Evolutionary conservation across 2,888 invertebrate species (phyloP).

Genomic region (Troilus luridus): DNA sequence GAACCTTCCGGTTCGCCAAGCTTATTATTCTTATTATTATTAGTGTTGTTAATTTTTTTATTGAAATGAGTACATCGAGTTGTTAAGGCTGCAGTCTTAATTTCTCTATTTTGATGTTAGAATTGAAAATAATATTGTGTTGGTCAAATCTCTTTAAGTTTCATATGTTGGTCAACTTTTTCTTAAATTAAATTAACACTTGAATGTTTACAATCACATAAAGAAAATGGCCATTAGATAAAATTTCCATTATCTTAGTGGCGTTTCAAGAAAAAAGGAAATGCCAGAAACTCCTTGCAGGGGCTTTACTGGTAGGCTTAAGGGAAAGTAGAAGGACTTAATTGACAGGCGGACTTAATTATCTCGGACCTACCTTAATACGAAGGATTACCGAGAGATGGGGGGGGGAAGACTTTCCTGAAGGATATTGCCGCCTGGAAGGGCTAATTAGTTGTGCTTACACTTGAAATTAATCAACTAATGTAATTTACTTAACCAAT

Average conservation of each 20-base stretch:
- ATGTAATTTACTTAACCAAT: not conserved
- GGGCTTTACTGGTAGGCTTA: conserved; percentile 7
- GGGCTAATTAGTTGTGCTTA: not conserved
- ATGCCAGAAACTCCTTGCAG: not conserved
- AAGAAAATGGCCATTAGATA: not conserved
- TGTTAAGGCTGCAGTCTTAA: too few species aligned
- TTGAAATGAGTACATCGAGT: too few species aligned
- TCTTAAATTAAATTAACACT: too few species aligned
- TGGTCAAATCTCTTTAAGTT: too few species aligned
- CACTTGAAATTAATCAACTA: not conserved
- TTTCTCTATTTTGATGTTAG: too few species aligned
- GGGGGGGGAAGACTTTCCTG: not conserved
- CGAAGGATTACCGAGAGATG: not conserved
- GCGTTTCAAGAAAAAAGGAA: not conserved
- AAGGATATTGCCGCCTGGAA: not conserved
- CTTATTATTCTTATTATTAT: too few species aligned
- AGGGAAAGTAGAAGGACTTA: conserved; percentile 37
- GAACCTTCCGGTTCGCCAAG: too few species aligned
- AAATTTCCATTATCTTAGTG: not conserved
- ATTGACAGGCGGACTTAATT: conserved; percentile 29
- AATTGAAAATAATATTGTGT: too few species aligned
- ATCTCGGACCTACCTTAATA: conserved; percentile 29
- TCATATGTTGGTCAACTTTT: too few species aligned
- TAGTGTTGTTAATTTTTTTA: too few species aligned
- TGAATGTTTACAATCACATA: not conserved